Evolutionary conservation across 2,797 vertebrate species (phyloP).

Genomic region (Hybognathus amarus): DNA sequence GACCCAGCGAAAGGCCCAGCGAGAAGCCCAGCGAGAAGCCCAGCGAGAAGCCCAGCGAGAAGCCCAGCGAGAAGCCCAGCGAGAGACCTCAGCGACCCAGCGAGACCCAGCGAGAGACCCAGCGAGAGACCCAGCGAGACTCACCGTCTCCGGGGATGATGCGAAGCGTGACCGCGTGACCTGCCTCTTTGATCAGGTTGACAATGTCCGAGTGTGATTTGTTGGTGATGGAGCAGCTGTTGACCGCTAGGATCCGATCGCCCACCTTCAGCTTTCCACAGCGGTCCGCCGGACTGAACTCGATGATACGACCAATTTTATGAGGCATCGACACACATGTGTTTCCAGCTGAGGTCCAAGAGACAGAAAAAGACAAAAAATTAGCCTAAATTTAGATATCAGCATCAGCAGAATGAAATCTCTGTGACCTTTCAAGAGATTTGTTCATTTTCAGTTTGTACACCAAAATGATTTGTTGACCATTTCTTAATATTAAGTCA

Average conservation of each 20-base stretch:
- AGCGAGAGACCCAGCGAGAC: neutral
- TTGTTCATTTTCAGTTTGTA: no score
- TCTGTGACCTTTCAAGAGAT: neutral
- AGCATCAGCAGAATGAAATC: no score
- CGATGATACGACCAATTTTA: slow-evolving; percentile 93
- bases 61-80: no score
- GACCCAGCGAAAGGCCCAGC: no score
- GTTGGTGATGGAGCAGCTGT: slow-evolving; percentile 90
- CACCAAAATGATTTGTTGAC: no score
- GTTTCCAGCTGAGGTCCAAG: slow-evolving; percentile 81
- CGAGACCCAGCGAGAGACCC: no score
- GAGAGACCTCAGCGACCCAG: no score
- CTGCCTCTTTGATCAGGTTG: slow-evolving; percentile 91
- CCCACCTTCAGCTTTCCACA: slow-evolving; percentile 90
- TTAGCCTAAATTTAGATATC: no score
- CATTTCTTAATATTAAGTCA: no score
- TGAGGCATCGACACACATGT: slow-evolving; percentile 91
- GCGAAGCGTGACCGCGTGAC: slow-evolving; percentile 87
- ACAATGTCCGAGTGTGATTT: slow-evolving; percentile 90
- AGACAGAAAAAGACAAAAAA: neutral
- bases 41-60: no score
- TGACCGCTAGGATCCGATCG: slow-evolving; percentile 88
- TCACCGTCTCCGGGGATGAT: slow-evolving; percentile 90
- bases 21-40: no score
- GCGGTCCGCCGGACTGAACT: slow-evolving; percentile 88